Conservation (phyloP, 2,113 vertebrate species). For the Falcunculus frontatus region DNA sequence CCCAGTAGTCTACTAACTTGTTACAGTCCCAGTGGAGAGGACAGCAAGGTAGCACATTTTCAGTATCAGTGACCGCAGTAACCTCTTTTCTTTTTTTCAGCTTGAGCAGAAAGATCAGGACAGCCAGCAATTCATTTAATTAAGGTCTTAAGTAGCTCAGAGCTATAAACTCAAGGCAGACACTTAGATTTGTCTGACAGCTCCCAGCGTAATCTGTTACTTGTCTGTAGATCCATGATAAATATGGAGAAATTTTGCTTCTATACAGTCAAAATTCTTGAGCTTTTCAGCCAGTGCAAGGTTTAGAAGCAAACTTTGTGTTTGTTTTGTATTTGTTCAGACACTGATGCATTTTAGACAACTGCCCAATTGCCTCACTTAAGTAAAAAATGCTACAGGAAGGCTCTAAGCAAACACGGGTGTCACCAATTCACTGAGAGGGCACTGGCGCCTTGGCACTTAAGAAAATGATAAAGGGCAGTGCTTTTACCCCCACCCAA, state of each 20-base stretch:
- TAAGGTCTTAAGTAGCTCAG: not conserved
- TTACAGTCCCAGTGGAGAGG: not conserved
- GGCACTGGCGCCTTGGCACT: rapidly evolving
- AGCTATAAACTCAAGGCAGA: not conserved
- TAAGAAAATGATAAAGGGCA: not conserved
- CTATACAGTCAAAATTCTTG: not conserved
- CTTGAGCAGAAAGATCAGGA: not conserved
- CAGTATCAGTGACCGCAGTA: not conserved
- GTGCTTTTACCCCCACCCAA: not conserved
- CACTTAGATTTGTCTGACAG: not conserved
- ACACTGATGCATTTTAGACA: not conserved
- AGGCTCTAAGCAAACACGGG: not conserved
- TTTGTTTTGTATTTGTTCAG: not conserved
- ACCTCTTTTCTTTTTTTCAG: not conserved
- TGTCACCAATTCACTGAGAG: not conserved
- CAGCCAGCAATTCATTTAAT: not conserved
- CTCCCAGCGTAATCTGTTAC: not conserved
- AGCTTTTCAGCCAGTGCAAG: not conserved
- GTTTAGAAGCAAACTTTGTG: not conserved
- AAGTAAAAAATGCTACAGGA: not conserved
- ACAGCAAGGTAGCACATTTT: not conserved
- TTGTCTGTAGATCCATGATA: not conserved
- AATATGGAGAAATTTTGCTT: not conserved
- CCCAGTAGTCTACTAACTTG: rapidly evolving
- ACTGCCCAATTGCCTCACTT: not conserved